phyloP scores from a whole-genome alignment of 2,888 invertebrate genomes.

The Hanleya hanleyi region DNA sequence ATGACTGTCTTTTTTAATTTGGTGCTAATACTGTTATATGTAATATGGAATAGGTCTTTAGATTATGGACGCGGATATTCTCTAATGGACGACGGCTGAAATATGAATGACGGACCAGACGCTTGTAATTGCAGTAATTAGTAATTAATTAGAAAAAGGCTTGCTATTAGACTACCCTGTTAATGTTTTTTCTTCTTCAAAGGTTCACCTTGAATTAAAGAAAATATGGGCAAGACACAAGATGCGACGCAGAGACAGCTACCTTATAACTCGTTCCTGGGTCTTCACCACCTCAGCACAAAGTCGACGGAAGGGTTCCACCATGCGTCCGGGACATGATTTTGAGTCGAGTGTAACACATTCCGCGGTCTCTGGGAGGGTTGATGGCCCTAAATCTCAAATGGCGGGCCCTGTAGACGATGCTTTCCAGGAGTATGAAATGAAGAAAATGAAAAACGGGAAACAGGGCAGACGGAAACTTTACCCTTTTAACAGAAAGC shows the following conservation, averaged over 20 bases:
- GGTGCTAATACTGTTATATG: too few relatives aligned
- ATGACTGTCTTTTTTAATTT: too few relatives aligned
- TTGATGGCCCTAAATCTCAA: neutral
- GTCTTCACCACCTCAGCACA: constrained; percentile 16
- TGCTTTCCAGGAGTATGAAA: neutral
- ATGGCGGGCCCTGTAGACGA: neutral
- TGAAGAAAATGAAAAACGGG: neutral
- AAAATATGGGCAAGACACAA: constrained; percentile 38
- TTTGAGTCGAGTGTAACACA: neutral
- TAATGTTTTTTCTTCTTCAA: neutral
- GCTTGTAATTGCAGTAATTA: too few relatives aligned
- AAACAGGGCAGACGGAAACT: neutral
- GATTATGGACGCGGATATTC: too few relatives aligned
- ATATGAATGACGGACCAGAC: too few relatives aligned
- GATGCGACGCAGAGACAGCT: constrained; percentile 36
- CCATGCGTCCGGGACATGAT: neutral
- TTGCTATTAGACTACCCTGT: too few relatives aligned
- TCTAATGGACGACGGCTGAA: too few relatives aligned
- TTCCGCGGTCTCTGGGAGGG: neutral
- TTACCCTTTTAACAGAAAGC: neutral
- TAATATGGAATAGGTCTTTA: too few relatives aligned
- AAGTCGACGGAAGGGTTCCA: neutral
- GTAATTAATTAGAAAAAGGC: too few relatives aligned
- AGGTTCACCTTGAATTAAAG: constrained; percentile 42
- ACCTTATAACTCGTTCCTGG: constrained; percentile 36